These are phyloP conservation scores for Ctenopoma multispine DNA, from an alignment of 2,797 vertebrate genomes.

Conservation along the genomic window DNA sequence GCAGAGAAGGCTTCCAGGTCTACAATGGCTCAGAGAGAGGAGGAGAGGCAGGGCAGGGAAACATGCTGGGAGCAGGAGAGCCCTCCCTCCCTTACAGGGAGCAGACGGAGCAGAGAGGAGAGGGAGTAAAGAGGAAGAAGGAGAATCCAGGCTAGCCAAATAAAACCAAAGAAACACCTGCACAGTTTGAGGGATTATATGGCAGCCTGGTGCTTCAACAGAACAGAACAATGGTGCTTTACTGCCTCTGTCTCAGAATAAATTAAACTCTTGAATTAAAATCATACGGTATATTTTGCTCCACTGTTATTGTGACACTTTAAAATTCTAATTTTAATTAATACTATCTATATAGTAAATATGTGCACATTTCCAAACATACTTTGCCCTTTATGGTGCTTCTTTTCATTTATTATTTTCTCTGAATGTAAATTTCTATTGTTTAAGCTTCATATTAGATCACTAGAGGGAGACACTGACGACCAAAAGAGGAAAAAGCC, in stretches of 20 bases:
- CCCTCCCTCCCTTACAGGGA: slow-evolving; percentile 41
- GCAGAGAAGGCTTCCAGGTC: slow-evolving; percentile 95
- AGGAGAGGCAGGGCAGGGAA: slow-evolving; percentile 49
- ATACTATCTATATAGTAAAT: background rate
- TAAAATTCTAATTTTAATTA: background rate
- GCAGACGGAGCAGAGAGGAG: slow-evolving; percentile 52
- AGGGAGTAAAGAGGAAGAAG: slow-evolving; percentile 41
- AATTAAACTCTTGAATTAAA: background rate
- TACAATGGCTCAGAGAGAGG: slow-evolving; percentile 82
- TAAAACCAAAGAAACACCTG: slow-evolving; percentile 10
- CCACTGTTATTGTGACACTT: background rate
- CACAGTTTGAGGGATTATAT: slow-evolving; percentile 5
- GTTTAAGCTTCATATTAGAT: slow-evolving; percentile 11
- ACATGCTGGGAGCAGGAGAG: slow-evolving; percentile 76
- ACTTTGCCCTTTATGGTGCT: background rate
- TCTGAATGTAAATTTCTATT: background rate
- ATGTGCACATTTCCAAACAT: background rate
- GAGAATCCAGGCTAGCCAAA: slow-evolving; percentile 40
- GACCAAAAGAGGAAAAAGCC: slow-evolving; percentile 47
- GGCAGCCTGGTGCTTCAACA: background rate
- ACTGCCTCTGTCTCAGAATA: background rate
- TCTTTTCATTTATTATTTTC: background rate
- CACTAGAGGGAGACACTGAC: slow-evolving; percentile 77
- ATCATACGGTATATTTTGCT: background rate
- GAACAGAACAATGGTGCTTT: too few relatives aligned